Evolutionary conservation across 2,113 vertebrate genomes (phyloP), one percentile per base, ranked within the genome.

Genomic region (Pygoscelis adeliae): DNA sequence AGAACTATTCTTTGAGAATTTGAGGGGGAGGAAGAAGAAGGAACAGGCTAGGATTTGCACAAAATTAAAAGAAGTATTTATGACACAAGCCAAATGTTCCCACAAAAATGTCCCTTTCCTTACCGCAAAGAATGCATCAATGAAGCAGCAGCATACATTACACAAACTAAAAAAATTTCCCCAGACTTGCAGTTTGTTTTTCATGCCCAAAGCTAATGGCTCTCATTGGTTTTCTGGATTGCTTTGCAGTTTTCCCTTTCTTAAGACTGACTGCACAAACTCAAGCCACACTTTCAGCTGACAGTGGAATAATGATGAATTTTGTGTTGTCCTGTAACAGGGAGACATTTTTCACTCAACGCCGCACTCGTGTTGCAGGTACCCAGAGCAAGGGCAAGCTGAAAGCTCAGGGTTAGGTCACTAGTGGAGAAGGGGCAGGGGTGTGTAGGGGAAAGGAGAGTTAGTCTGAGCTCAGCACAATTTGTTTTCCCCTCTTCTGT

Each of bases 21-120:
- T 87, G 82, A 93, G 91, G 71, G 85, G 90, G 81, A 96, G 73
- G 85, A 94, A 59, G 14, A 65, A 91, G 58, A 88, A 95, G 44
- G 32, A 66, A 81, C 30, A 56, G 42, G 47, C 59, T 93, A 65
- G 62, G 36, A 84, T 88, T 94, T 96, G 79, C 66, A 71, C 49
- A 88, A 63, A 94, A 91, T 58, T 70, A 77, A 87, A 96, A 95
- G 26, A 70, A 53, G 18, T 38, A 86, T 89, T 91, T 88, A 70
- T 94, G 73, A 52, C 26, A 79, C 13, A 73, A 79, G 5, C 22
- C 25, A 69, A 77, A 53, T 18, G 5, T 94, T 89, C 47, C 74
- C 58, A 67, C 59, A 44, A 42, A 90, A 82, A 82, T 61, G 49
- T 18, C 49, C 40, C 40, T 70, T 95, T 80, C 63, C 56, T 63